Base-by-base conservation (phyloP, 2,113 vertebrate genomes). In the Rutilus rutilus region DNA sequence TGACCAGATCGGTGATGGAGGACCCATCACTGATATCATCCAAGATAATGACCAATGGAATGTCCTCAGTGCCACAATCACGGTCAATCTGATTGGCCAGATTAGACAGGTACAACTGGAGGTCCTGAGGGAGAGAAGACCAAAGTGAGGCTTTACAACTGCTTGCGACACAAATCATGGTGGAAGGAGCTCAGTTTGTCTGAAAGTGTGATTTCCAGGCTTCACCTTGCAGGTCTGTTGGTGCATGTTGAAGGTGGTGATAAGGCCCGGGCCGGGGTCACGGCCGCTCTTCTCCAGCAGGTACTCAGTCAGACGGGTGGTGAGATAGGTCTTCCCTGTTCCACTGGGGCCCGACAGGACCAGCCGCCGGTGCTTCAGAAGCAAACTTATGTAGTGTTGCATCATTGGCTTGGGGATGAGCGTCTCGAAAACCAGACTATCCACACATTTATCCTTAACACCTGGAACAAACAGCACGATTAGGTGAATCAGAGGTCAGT, bases 331-430 rank as follows among this genome's bases (percentile, higher is more conserved):
- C 94, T 99, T 99, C 90, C 98, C 97, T 0, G 98, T 99, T 82
- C 98, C 98, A 0, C 98, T 99, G 87, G 98, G 97, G 12, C 98
- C 98, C 0, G 97, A 97, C 88, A 99, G 94, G 83, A 99, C 93
- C 25, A 99, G 96, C 6, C 98, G 96, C 21, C 97, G 93, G 93
- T 98, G 97, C 91, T 98, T 99, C 79, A 97, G 94, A 89, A 99
- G 94, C 79, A 99, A 95, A 89, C 97, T 96, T 89, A 98, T 97
- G 90, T 99, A 99, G 85, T 99, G 98, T 92, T 96, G 96, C 96
- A 98, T 96, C 98, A 99, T 98, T 62, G 98, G 97, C 92, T 98
- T 99, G 65, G 98, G 98, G 88, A 99, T 95, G 42, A 99, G 94
- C 0, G 97, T 98, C 94, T 99, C 97, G 0, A 99, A 99, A 89